These are phyloP conservation scores for Phyllotis vaccarum DNA, from an alignment of 2,797 vertebrate genomes.

Conservation along the genomic window DNA sequence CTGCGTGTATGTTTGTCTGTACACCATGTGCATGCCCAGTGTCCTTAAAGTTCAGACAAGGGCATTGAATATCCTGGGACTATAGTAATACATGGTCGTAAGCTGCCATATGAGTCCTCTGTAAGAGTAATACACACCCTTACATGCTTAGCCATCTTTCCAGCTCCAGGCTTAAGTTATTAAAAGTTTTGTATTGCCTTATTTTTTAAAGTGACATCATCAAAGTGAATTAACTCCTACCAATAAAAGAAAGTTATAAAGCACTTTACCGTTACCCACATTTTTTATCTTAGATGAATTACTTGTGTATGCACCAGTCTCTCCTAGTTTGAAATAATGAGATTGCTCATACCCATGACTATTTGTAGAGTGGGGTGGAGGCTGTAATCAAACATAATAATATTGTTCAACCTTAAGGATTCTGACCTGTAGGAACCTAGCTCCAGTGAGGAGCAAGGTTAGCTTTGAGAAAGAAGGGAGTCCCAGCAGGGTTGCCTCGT, in stretches of 20 bases:
- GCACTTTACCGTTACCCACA: neutral
- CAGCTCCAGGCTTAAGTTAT: neutral
- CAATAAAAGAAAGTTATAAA: neutral
- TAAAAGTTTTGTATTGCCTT: neutral
- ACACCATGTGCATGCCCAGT: neutral
- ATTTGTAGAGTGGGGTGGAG: neutral
- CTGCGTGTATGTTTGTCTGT: neutral
- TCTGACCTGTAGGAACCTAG: neutral
- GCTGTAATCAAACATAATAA: neutral
- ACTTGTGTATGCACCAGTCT: constrained; percentile 47
- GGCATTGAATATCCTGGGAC: neutral
- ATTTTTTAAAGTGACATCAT: neutral
- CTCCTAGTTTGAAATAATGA: constrained; percentile 31
- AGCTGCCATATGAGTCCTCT: neutral
- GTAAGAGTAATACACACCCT: neutral
- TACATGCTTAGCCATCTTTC: neutral
- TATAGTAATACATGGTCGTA: neutral
- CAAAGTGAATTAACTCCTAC: neutral
- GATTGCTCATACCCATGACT: neutral
- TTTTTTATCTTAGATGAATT: constrained; percentile 41
- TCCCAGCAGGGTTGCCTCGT: neutral
- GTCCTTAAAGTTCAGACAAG: neutral
- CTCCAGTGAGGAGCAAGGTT: neutral
- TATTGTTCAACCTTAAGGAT: neutral
- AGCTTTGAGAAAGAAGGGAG: neutral